These are phyloP conservation scores for Sprattus sprattus DNA, from an alignment of 2,113 vertebrate genomes.

Conservation along the genomic window DNA sequence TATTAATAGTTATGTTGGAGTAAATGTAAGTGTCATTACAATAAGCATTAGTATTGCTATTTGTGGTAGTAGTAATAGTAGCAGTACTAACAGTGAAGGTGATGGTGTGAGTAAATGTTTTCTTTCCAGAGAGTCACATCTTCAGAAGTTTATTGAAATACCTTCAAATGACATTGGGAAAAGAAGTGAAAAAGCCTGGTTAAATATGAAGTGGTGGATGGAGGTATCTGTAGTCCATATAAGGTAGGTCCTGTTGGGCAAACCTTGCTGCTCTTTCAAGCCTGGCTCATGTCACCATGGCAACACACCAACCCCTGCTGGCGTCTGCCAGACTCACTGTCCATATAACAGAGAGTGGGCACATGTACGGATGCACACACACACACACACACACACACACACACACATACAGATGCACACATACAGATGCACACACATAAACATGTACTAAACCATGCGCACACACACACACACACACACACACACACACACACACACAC, in stretches of 20 bases:
- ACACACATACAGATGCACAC: conserved; percentile 37
- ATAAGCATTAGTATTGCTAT: neutral
- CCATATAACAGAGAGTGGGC: conserved; percentile 71
- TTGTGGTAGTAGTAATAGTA: neutral
- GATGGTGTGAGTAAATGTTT: neutral
- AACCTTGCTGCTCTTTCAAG: conserved; percentile 77
- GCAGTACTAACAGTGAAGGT: neutral
- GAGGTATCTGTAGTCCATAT: conserved; percentile 68
- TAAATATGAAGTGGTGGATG: conserved; percentile 30
- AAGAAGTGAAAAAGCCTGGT: neutral
- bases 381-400: conserved; percentile 58
- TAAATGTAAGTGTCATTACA: too few relatives aligned
- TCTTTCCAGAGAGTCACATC: neutral
- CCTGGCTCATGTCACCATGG: conserved; percentile 76
- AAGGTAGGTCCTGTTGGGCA: conserved; percentile 73
- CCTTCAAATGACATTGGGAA: conserved; percentile 7
- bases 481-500: neutral
- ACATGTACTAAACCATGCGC: neutral
- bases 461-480: conserved; percentile 41
- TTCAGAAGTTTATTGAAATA: neutral
- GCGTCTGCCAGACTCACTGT: conserved; percentile 76
- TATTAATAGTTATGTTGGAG: too few relatives aligned
- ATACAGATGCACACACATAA: neutral
- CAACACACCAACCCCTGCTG: conserved; percentile 78
- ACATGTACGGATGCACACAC: conserved; percentile 70